phyloP scores from a whole-genome alignment of 2,888 invertebrate species.

The Euplagia quadripunctaria region DNA sequence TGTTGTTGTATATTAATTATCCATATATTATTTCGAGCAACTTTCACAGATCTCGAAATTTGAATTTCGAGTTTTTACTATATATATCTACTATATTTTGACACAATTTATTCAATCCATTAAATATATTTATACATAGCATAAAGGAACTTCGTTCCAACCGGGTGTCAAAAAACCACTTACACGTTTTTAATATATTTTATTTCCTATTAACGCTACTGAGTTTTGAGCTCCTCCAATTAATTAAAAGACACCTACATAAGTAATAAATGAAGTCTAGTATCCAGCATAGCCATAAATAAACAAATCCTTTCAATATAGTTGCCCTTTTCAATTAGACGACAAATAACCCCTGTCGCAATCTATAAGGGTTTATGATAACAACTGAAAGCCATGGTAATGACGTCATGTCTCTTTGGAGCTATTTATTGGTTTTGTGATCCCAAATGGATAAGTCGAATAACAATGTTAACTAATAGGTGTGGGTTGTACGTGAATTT shows the following conservation, averaged over 20 bases:
- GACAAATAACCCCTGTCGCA: not conserved
- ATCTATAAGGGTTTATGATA: not conserved
- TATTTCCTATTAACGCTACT: not conserved
- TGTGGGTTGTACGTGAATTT: too few relatives aligned
- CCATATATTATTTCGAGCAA: too few relatives aligned
- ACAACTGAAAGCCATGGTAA: not conserved
- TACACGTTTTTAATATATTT: not conserved
- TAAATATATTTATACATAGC: too few relatives aligned
- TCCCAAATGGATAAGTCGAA: not conserved
- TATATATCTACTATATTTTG: too few relatives aligned
- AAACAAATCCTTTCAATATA: not conserved
- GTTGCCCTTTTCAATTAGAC: not conserved
- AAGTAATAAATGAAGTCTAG: not conserved
- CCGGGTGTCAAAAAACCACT: too few relatives aligned
- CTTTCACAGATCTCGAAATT: too few relatives aligned
- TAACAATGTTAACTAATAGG: not conserved
- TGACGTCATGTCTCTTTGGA: not conserved
- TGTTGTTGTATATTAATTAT: too few relatives aligned
- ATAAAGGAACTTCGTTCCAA: too few relatives aligned
- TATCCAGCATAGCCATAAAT: not conserved
- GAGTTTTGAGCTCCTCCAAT: not conserved
- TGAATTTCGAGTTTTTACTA: too few relatives aligned
- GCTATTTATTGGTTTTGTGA: not conserved
- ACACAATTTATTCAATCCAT: too few relatives aligned
- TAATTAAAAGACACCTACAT: not conserved